Percentiles rank a stretch among this genome's conserved stretches.
Conservation (phyloP, 2,113 vertebrate species). For the Brachyhypopomus occidentalis region DNA sequence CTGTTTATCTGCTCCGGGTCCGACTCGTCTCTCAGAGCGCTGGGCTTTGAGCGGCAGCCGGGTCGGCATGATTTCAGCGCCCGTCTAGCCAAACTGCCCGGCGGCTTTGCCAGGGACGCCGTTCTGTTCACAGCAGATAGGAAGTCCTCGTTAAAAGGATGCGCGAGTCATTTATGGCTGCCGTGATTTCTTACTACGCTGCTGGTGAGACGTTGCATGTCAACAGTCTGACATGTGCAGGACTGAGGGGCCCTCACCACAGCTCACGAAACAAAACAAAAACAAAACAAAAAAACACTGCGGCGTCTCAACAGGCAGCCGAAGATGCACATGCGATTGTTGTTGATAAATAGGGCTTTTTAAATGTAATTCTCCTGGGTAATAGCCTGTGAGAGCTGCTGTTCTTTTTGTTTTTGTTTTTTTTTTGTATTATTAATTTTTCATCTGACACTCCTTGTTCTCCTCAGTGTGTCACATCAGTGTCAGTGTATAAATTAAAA, state of each 20-base stretch:
- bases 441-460: background rate
- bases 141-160: slow-evolving; percentile 46
- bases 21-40: slow-evolving; percentile 52
- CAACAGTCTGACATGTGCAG: slow-evolving; percentile 36
- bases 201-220: slow-evolving; percentile 36
- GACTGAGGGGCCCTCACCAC: background rate
- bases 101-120: slow-evolving; percentile 51
- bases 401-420: background rate
- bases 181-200: slow-evolving; percentile 42
- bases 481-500: slow-evolving; percentile 35
- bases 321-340: slow-evolving; percentile 2
- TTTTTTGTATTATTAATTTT: slow-evolving; percentile 29
- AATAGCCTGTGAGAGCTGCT: slow-evolving; percentile 13
- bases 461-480: slow-evolving; percentile 7
- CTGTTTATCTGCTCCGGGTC: slow-evolving; percentile 54
- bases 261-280: background rate
- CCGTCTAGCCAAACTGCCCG: slow-evolving; percentile 49
- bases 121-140: slow-evolving; percentile 59
- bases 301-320: background rate
- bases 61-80: slow-evolving; percentile 50
- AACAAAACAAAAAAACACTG: background rate
- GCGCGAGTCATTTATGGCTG: slow-evolving; percentile 48
- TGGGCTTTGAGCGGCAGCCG: slow-evolving; percentile 48
- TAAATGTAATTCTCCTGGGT: slow-evolving; percentile 20
- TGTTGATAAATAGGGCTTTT: background rate